Evolutionary conservation across 2,888 invertebrate genomes (phyloP).

Genomic region (Sphaerophoria taeniata): DNA sequence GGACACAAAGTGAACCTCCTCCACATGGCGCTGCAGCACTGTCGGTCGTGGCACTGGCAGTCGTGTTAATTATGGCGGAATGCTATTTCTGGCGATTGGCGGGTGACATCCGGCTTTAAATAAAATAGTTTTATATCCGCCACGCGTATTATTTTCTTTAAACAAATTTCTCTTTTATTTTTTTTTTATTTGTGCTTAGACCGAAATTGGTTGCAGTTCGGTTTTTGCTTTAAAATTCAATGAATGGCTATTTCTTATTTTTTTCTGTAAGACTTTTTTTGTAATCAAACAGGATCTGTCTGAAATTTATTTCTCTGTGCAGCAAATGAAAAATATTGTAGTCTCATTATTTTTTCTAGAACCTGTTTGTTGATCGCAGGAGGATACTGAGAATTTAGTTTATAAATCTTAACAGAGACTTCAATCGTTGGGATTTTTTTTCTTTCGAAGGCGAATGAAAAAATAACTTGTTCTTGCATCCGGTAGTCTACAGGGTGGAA

Average conservation of each 20-base stretch:
- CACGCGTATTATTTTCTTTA: conserved; percentile 19
- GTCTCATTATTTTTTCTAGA: conserved; percentile 8
- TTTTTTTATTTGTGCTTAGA: background rate
- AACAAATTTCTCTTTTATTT: conserved; percentile 57
- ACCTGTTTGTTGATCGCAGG: conserved; percentile 40
- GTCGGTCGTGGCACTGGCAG: background rate
- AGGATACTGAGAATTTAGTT: conserved; percentile 4
- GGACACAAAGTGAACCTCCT: conserved; percentile 21
- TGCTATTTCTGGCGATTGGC: conserved; percentile 38
- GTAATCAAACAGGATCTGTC: conserved; percentile 54
- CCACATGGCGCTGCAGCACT: background rate
- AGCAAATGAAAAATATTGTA: background rate
- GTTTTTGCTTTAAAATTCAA: background rate
- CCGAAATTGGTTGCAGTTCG: conserved; percentile 18
- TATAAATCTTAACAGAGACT: conserved; percentile 46
- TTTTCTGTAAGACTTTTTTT: conserved; percentile 44
- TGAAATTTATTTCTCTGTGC: conserved; percentile 4
- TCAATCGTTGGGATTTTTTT: conserved; percentile 5
- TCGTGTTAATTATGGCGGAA: conserved; percentile 25
- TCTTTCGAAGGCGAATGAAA: background rate
- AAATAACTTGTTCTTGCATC: conserved; percentile 68
- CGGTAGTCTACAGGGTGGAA: conserved; percentile 54
- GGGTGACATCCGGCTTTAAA: conserved; percentile 44
- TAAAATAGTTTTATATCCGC: conserved; percentile 18
- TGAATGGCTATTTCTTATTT: background rate